phyloP scores from a whole-genome alignment of 2,113 vertebrate species.

The Actenoides lindsayi region DNA sequence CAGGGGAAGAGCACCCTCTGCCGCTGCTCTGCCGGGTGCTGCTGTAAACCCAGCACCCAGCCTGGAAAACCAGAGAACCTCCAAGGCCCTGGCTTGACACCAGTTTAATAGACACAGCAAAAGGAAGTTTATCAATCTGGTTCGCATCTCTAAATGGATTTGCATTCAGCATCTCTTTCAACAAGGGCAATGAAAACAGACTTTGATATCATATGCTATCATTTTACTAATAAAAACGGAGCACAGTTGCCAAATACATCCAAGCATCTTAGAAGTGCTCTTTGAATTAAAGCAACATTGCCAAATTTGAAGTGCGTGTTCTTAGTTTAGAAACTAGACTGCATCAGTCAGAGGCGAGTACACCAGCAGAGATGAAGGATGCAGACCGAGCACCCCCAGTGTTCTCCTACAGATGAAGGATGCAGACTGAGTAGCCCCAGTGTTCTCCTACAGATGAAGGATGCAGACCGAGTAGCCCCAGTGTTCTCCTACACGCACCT shows the following conservation, averaged over 20 bases:
- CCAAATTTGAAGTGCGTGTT: not conserved
- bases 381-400: rapidly evolving
- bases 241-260: not conserved
- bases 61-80: not conserved
- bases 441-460: not conserved
- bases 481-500: not conserved
- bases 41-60: not conserved
- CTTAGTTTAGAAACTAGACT: not conserved
- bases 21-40: rapidly evolving
- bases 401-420: too few relatives aligned
- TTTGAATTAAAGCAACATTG: slow-evolving; percentile 4
- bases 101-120: not conserved
- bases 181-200: not conserved
- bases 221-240: slow-evolving; percentile 34
- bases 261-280: not conserved
- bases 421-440: rapidly evolving
- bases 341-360: not conserved
- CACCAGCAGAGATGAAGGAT: not conserved
- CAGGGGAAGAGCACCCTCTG: not conserved
- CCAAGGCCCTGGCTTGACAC: not conserved
- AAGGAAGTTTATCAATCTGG: not conserved
- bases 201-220: slow-evolving; percentile 21
- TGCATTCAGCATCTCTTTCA: slow-evolving; percentile 21
- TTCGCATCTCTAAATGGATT: not conserved
- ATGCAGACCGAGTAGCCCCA: rapidly evolving